Percentiles rank a stretch among this genome's conserved stretches.
phyloP scores from a whole-genome alignment of 2,113 vertebrate genomes.

The Atractosteus spatula region DNA sequence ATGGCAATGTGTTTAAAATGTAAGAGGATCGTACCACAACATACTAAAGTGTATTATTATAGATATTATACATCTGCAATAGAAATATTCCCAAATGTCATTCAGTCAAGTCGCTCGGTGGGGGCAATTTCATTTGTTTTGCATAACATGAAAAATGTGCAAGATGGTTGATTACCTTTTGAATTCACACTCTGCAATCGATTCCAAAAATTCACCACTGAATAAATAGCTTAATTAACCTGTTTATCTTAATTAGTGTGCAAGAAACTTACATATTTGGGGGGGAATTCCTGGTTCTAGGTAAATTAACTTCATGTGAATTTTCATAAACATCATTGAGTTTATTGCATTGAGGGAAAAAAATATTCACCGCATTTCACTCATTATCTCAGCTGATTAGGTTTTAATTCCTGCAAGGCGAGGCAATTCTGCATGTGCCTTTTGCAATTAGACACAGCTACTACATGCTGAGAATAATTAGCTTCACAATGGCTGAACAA shows the following conservation, averaged over 20 bases:
- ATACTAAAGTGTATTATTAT: no score
- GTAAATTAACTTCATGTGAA: conserved; percentile 9
- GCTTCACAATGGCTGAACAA: conserved; percentile 51
- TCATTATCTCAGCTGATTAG: conserved; percentile 66
- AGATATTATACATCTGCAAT: no score
- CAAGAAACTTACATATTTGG: neutral
- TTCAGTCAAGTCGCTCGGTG: neutral
- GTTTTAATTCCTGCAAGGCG: conserved; percentile 60
- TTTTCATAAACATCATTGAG: conserved; percentile 6
- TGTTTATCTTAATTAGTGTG: conserved; percentile 15
- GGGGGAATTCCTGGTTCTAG: conserved; percentile 1
- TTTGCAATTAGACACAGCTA: conserved; percentile 54
- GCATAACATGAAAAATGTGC: neutral
- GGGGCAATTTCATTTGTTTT: conserved; percentile 22
- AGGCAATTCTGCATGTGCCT: conserved; percentile 42
- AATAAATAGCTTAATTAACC: conserved; percentile 22
- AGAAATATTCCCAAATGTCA: neutral
- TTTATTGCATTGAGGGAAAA: conserved; percentile 43
- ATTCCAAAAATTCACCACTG: conserved; percentile 38
- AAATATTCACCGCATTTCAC: conserved; percentile 47
- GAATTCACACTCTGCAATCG: conserved; percentile 39
- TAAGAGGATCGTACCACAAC: no score
- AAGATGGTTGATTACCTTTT: conserved; percentile 2
- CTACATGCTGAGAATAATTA: conserved; percentile 61
- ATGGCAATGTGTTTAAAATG: no score